Percentiles rank a stretch among this genome's conserved stretches.
phyloP scores from a whole-genome alignment of 2,888 invertebrate genomes.

The Tubulanus polymorphus region DNA sequence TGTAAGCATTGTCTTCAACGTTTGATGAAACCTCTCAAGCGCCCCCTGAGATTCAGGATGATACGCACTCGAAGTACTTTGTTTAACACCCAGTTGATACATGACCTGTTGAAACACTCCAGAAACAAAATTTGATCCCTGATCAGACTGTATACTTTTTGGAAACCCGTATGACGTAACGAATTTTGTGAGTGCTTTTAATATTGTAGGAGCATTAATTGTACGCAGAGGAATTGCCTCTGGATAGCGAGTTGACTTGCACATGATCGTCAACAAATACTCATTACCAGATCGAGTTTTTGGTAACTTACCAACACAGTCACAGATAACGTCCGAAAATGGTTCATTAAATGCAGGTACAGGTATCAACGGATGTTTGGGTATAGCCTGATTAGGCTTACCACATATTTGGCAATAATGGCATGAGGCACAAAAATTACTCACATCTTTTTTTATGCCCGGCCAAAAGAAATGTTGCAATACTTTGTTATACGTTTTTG shows the following conservation, averaged over 20 bases:
- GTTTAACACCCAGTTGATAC: neutral
- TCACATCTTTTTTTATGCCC: slow-evolving; percentile 18
- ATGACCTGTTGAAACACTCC: slow-evolving; percentile 18
- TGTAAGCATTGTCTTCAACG: slow-evolving; percentile 3
- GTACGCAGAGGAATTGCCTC: slow-evolving; percentile 25
- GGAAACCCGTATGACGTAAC: slow-evolving; percentile 22
- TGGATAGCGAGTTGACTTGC: slow-evolving; percentile 13
- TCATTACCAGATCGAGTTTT: slow-evolving; percentile 15
- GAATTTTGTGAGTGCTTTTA: slow-evolving; percentile 19
- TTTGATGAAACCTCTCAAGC: slow-evolving; percentile 14
- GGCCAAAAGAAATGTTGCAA: slow-evolving; percentile 15
- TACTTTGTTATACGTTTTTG: neutral
- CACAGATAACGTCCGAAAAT: slow-evolving; percentile 11
- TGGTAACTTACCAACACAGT: slow-evolving; percentile 20
- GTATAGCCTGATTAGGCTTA: too few relatives aligned
- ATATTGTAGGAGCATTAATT: slow-evolving; percentile 18
- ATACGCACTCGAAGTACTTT: slow-evolving; percentile 20
- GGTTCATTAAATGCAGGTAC: slow-evolving; percentile 14
- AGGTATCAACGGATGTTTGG: neutral
- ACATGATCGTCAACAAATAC: slow-evolving; percentile 13
- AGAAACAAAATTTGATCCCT: slow-evolving; percentile 20
- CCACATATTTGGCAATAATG: too few relatives aligned
- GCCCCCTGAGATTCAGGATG: slow-evolving; percentile 34
- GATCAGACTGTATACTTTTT: slow-evolving; percentile 17
- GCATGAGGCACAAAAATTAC: too few relatives aligned